Conservation (phyloP, 2,888 invertebrate species). For the Aradus depressus region DNA sequence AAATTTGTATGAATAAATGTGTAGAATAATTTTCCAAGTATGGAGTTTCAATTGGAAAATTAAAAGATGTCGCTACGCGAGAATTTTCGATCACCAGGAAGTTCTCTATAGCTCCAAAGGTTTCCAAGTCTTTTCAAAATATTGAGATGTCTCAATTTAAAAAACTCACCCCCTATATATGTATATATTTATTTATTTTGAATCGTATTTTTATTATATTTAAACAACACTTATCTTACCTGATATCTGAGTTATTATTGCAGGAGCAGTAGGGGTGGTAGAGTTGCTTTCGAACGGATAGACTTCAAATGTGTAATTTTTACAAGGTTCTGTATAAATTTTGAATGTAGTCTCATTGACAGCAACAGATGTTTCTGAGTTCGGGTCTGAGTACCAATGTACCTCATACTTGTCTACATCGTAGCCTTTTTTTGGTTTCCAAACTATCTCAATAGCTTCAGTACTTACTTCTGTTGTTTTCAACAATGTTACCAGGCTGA, state of each 20-base stretch:
- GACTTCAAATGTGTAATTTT: conserved; percentile 12
- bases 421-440: conserved; percentile 8
- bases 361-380: conserved; percentile 1
- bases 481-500: conserved; percentile 1
- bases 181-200: no score
- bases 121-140: no score
- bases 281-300: conserved; percentile 11
- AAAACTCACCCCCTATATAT: no score
- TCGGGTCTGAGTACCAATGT: conserved; percentile 8
- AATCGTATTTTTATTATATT: no score
- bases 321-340: conserved; percentile 9
- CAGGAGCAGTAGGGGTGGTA: conserved; percentile 2
- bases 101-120: no score
- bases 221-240: no score
- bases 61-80: no score
- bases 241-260: conserved; percentile 3
- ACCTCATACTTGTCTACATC: conserved; percentile 11
- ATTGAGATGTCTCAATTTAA: no score
- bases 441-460: conserved; percentile 5
- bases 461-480: not conserved
- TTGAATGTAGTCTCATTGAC: conserved; percentile 1
- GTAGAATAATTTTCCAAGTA: no score
- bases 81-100: no score
- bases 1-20: no score
- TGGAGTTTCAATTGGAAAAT: no score